Conservation (phyloP, 1,140 invertebrate species). For the Cataglyphis hispanica region DNA sequence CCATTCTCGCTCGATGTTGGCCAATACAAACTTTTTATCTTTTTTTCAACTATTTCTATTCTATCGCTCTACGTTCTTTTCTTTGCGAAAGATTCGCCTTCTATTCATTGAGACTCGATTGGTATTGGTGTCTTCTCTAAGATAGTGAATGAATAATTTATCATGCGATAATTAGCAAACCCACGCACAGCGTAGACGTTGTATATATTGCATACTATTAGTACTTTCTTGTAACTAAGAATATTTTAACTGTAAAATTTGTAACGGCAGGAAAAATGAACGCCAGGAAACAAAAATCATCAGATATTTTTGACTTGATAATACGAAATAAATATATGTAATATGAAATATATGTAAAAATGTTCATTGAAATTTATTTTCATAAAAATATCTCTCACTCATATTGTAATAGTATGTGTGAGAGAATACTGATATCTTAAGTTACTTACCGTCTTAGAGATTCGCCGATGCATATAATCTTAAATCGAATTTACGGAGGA, state of each 20-base stretch:
- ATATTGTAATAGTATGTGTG: background rate
- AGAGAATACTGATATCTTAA: background rate
- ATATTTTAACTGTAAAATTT: constrained; percentile 20
- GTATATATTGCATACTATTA: constrained; percentile 3
- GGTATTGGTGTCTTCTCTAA: background rate
- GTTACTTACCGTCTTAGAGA: background rate
- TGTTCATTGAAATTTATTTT: background rate
- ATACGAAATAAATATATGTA: background rate
- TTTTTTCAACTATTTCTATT: constrained; percentile 62
- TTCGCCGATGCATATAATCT: background rate
- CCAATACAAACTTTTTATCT: background rate
- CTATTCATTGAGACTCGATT: constrained; percentile 27
- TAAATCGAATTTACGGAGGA: background rate
- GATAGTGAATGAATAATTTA: constrained; percentile 50
- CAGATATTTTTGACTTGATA: background rate
- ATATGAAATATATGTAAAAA: background rate
- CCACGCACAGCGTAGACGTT: background rate
- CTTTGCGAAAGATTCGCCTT: constrained; percentile 50
- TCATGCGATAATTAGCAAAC: constrained; percentile 17
- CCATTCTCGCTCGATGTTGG: constrained; percentile 27
- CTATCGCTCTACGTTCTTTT: constrained; percentile 58
- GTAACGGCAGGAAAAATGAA: background rate
- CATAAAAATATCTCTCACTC: background rate
- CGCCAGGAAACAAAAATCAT: too few relatives aligned
- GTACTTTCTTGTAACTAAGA: background rate